Percentiles rank a stretch among this genome's conserved stretches.
phyloP scores from a whole-genome alignment of 2,888 invertebrate genomes.

The Ceramica pisi region DNA sequence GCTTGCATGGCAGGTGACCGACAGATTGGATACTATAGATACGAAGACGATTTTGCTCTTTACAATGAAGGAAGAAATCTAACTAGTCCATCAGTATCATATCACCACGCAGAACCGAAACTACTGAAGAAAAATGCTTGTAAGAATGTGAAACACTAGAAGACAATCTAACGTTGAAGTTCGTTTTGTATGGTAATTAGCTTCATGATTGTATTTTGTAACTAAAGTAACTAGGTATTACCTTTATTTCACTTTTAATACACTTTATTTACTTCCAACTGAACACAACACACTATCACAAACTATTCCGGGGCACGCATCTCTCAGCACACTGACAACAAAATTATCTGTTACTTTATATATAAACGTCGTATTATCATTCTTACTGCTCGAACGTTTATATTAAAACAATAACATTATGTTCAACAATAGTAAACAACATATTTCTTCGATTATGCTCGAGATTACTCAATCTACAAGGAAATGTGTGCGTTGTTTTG shows the following conservation, averaged over 20 bases:
- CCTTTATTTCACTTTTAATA: constrained; percentile 27
- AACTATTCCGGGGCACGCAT: constrained; percentile 28
- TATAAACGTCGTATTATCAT: constrained; percentile 45
- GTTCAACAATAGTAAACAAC: constrained; percentile 48
- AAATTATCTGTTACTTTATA: constrained; percentile 31
- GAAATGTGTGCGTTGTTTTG: constrained; percentile 8
- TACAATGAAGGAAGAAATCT: background rate
- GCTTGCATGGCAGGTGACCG: no score
- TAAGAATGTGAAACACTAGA: no score
- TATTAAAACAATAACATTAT: constrained; percentile 55
- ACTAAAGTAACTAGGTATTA: no score
- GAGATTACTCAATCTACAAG: constrained; percentile 37
- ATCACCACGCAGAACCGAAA: background rate
- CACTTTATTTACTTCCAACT: no score
- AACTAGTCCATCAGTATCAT: background rate
- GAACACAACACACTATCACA: background rate
- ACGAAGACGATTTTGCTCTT: background rate
- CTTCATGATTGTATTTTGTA: background rate
- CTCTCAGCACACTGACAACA: constrained; percentile 29
- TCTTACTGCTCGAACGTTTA: constrained; percentile 29
- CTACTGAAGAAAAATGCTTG: no score
- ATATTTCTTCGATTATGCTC: constrained; percentile 57
- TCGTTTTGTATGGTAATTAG: background rate
- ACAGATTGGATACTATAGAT: background rate
- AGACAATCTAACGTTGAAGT: background rate